These are phyloP conservation scores for Epirrita christyi DNA, from an alignment of 2,888 invertebrate genomes.

Conservation along the genomic window DNA sequence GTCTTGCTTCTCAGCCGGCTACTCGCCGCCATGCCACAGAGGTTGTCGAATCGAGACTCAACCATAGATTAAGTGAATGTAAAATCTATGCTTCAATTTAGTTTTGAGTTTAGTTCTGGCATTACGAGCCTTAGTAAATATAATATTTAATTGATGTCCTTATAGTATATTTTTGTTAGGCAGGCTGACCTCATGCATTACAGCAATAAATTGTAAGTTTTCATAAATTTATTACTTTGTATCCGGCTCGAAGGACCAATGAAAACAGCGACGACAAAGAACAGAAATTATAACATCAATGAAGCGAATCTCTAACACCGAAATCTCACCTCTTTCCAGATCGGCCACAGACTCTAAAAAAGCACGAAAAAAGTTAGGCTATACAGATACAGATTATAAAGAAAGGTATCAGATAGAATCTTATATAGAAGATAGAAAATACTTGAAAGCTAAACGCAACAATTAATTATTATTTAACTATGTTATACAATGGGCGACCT, in stretches of 20 bases:
- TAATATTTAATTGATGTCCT: no score
- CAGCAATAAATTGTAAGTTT: background rate
- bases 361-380: conserved; percentile 79
- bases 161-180: no score
- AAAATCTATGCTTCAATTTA: no score
- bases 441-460: background rate
- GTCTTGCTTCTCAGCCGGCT: no score
- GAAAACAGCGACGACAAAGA: conserved; percentile 36
- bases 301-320: conserved; percentile 73
- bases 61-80: no score
- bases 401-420: no score
- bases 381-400: conserved; percentile 48
- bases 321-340: conserved; percentile 84
- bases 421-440: background rate
- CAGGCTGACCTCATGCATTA: background rate
- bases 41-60: no score
- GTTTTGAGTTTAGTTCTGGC: no score
- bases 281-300: conserved; percentile 55
- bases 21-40: no score
- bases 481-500: no score
- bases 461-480: background rate
- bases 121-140: no score
- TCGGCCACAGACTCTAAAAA: conserved; percentile 83
- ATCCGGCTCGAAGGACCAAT: background rate
- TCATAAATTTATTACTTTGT: no score